A percentile compares a stretch with the other conserved stretches of the same genome.
phyloP scores from a whole-genome alignment of 2,888 invertebrate species.

The Pachydiplax longipennis region DNA sequence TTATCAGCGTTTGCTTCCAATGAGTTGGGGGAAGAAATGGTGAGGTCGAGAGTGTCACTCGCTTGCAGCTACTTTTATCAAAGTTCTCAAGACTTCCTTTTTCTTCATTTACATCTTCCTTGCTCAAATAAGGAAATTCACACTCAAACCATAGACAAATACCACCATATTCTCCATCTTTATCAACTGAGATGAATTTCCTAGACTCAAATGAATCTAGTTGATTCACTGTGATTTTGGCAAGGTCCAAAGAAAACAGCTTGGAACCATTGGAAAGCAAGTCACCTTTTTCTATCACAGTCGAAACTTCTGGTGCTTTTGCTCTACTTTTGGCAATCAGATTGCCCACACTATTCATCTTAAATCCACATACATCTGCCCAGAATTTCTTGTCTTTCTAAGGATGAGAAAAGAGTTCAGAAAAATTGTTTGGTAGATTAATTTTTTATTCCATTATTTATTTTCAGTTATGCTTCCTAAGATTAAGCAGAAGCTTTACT shows the following conservation, averaged over 20 bases:
- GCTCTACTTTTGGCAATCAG: constrained; percentile 70
- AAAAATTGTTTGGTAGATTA: background rate
- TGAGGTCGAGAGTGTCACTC: constrained; percentile 65
- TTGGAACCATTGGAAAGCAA: constrained; percentile 71
- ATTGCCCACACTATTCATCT: constrained; percentile 70
- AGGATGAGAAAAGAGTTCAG: constrained; percentile 60
- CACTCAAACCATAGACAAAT: constrained; percentile 85
- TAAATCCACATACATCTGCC: constrained; percentile 79
- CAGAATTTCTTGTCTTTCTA: constrained; percentile 72
- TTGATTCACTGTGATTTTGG: constrained; percentile 67
- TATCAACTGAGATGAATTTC: constrained; percentile 67
- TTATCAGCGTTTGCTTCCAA: constrained; percentile 79
- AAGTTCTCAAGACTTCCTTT: background rate
- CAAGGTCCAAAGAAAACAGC: constrained; percentile 73
- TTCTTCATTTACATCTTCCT: constrained; percentile 52
- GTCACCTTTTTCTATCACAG: constrained; percentile 65
- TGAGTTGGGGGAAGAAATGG: constrained; percentile 68
- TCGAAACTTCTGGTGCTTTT: constrained; percentile 72
- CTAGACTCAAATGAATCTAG: constrained; percentile 68
- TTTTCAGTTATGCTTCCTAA: no score
- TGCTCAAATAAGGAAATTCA: constrained; percentile 67
- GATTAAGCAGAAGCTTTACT: no score
- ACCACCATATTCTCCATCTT: constrained; percentile 64
- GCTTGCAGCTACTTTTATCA: constrained; percentile 50
- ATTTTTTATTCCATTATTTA: no score